Base-by-base conservation (phyloP, 2,113 vertebrate species). In the Dolichotis patagonum region DNA sequence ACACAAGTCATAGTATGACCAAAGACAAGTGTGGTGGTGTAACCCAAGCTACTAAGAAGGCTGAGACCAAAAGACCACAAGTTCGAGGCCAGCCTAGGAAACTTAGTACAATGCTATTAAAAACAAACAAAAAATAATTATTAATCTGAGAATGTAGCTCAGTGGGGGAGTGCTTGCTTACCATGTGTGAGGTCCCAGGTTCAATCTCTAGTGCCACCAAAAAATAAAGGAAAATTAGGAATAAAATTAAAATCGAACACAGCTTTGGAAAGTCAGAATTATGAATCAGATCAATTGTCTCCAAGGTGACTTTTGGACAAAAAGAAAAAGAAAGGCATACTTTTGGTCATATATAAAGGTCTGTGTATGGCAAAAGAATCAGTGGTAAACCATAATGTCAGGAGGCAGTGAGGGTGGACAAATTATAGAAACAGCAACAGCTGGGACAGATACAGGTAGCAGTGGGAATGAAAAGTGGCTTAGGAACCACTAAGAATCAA, bases 221-320 rank as follows among this genome's bases (percentile, higher is more conserved):
- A 43, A 77, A 77, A 77, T 46, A 77, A 77, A 77, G 26, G 13
- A 49, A 49, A 77, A 30, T 43, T 24, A 75, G 43, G 35, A 77
- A 77, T 77, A 46, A 30, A 77, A 46, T 30, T 77, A 77, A 26
- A 90, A n/a, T 69, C 2, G 20, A 96, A 77, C 56, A 35, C 93
- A 41, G 3, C 28, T 58, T 90, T 93, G 43, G 26, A 77, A 90
- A 78, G 52, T 88, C 82, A 85, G 38, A 92, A 69, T 92, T 63
- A 8, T 95, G 75, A 91, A 92, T 90, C 62, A 95, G 62, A 46
- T 86, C 20, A 91, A 11, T 85, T 85, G 89, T 96, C 92, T 63
- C 35, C 26, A 88, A 88, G 43, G 65, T 93, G 43, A 92, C 10
- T 88, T 77, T 93, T 38, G 35, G 35, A 60, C 78, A 5, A 63